Evolutionary conservation across 1,140 invertebrate genomes (phyloP).

Genomic region (Rhizoglyphus robini): DNA sequence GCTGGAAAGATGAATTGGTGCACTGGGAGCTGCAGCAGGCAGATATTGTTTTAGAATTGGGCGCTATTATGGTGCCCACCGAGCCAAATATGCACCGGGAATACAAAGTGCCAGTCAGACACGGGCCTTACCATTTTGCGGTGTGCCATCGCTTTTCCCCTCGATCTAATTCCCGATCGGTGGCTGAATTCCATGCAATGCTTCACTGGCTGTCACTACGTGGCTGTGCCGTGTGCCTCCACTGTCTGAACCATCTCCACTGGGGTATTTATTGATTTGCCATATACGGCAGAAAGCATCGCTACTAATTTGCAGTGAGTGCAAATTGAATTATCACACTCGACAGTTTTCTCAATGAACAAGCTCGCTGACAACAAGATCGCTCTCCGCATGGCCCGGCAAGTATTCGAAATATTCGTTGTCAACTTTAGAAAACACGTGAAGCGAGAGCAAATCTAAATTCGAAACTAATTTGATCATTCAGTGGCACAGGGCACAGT

Average conservation of each 20-base stretch:
- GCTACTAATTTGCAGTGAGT: background rate
- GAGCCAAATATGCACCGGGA: slow-evolving; percentile 9
- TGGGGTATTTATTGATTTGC: slow-evolving; percentile 8
- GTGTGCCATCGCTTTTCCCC: background rate
- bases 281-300: background rate
- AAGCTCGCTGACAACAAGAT: background rate
- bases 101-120: slow-evolving; percentile 2
- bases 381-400: background rate
- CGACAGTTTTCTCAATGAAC: slow-evolving; percentile 12
- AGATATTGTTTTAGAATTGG: slow-evolving; percentile 15
- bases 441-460: slow-evolving; percentile 8
- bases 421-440: no score
- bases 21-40: background rate
- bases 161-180: slow-evolving; percentile 12
- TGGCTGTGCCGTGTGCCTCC: no score
- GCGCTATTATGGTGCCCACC: background rate
- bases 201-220: background rate
- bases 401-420: no score
- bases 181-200: slow-evolving; percentile 7
- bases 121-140: slow-evolving; percentile 1
- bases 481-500: slow-evolving; percentile 1
- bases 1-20: background rate
- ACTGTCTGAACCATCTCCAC: background rate
- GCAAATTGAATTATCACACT: slow-evolving; percentile 14
- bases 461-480: slow-evolving; percentile 2